Conservation (phyloP, 2,797 vertebrate species). For the Falco rusticolus region DNA sequence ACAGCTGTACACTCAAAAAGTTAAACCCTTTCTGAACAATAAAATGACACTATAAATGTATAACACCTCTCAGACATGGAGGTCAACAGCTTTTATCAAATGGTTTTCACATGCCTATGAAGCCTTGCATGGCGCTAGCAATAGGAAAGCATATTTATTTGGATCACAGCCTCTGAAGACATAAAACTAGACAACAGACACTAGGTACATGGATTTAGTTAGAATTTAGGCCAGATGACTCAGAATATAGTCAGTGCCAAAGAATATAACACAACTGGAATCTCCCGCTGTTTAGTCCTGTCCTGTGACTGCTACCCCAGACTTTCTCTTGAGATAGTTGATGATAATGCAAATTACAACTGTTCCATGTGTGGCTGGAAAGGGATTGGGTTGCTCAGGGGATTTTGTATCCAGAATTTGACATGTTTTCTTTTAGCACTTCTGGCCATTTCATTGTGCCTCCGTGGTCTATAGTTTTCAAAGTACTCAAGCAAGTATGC, state of each 20-base stretch:
- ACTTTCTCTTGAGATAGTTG: constrained; percentile 15
- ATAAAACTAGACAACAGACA: constrained; percentile 47
- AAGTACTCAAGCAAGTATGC: background rate
- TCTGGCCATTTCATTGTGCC: background rate
- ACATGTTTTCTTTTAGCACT: background rate
- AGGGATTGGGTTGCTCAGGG: background rate
- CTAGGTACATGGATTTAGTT: constrained; percentile 32
- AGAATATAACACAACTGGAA: constrained; percentile 29
- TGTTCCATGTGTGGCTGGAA: background rate
- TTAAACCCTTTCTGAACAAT: background rate
- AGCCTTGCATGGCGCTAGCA: background rate
- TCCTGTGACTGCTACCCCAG: constrained; percentile 1
- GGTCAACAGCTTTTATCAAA: constrained; percentile 2
- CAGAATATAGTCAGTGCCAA: constrained; percentile 31
- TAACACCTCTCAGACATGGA: background rate
- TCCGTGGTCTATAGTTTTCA: background rate
- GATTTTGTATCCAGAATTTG: background rate
- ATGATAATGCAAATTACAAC: constrained; percentile 26
- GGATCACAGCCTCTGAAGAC: constrained; percentile 37
- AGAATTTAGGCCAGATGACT: constrained; percentile 53
- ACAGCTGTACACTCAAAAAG: background rate
- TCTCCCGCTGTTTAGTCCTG: background rate
- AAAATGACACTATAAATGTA: background rate
- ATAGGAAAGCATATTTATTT: constrained; percentile 29
- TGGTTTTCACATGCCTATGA: background rate